Evolutionary conservation across 2,888 invertebrate genomes (phyloP).

Genomic region (Tetramorium bicarinatum): DNA sequence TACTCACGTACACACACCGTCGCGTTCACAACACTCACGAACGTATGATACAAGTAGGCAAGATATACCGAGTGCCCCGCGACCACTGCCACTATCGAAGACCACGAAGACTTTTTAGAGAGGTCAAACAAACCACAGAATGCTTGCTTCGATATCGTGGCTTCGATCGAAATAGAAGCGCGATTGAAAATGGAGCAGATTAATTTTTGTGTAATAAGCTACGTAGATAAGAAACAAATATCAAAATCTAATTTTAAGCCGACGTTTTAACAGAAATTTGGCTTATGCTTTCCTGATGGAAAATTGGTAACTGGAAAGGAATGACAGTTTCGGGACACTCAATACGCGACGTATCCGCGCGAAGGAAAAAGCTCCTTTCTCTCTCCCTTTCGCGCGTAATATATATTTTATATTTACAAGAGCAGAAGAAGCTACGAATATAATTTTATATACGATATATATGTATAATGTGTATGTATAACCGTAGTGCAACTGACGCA

Average conservation of each 20-base stretch:
- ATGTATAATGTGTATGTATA: conserved; percentile 66
- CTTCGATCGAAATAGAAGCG: neutral
- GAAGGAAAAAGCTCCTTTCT: conserved; percentile 38
- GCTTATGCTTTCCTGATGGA: neutral
- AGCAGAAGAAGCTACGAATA: conserved; percentile 78
- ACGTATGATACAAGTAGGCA: conserved; percentile 75
- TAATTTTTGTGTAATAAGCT: neutral
- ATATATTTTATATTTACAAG: conserved; percentile 81
- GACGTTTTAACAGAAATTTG: neutral
- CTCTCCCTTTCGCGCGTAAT: conserved; percentile 53
- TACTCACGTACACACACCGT: conserved; percentile 47
- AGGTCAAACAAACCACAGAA: neutral
- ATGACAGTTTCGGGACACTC: conserved; percentile 4
- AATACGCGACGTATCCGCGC: conserved; percentile 49
- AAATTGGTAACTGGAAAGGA: neutral
- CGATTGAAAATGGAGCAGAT: neutral
- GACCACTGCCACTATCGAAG: conserved; percentile 4
- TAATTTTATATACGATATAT: conserved; percentile 70
- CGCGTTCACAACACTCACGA: conserved; percentile 58
- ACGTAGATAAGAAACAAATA: neutral
- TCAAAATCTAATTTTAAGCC: neutral
- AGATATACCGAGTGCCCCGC: conserved; percentile 48
- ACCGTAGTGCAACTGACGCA: conserved; percentile 59
- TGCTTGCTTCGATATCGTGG: neutral
- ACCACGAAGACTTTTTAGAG: neutral